phyloP scores from a whole-genome alignment of 2,113 vertebrate genomes.

The Hydrochoerus hydrochaeris region DNA sequence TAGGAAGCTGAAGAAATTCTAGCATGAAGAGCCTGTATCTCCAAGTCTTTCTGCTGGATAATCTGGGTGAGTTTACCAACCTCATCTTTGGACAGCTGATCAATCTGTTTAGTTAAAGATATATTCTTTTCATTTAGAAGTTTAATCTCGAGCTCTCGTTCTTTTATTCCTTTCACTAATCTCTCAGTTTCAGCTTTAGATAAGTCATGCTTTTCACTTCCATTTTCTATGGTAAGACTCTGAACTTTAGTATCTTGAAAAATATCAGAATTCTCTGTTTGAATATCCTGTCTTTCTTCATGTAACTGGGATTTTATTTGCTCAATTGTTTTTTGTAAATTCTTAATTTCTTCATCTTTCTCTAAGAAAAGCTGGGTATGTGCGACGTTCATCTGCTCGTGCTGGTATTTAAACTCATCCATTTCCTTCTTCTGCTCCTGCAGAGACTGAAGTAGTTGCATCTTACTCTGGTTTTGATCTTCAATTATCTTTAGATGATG shows the following conservation, averaged over 20 bases:
- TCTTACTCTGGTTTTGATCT: conserved; percentile 89
- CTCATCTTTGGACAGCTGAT: conserved; percentile 95
- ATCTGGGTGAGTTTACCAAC: conserved; percentile 94
- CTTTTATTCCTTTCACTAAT: conserved; percentile 94
- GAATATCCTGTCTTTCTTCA: conserved; percentile 83
- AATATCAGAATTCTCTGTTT: conserved; percentile 88
- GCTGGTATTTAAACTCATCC: conserved; percentile 90
- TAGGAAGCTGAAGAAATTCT: conserved; percentile 89
- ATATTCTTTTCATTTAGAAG: conserved; percentile 97
- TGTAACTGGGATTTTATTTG: conserved; percentile 87
- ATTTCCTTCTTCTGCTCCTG: conserved; percentile 92
- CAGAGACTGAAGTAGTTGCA: conserved; percentile 90
- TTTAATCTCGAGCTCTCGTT: conserved; percentile 96
- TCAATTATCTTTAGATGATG: conserved; percentile 88
- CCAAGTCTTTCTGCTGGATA: conserved; percentile 95
- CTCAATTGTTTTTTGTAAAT: conserved; percentile 90
- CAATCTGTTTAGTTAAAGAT: conserved; percentile 92
- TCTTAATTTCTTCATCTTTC: conserved; percentile 93
- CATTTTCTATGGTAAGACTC: conserved; percentile 93
- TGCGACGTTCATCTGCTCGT: conserved; percentile 91
- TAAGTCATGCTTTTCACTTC: conserved; percentile 97
- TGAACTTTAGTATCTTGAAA: conserved; percentile 94
- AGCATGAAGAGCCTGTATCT: conserved; percentile 95
- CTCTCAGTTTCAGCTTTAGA: conserved; percentile 96
- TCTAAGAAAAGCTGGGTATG: conserved; percentile 91